These are phyloP conservation scores for Brachionus rubens DNA, from an alignment of 1,140 invertebrate genomes.

Conservation along the genomic window DNA sequence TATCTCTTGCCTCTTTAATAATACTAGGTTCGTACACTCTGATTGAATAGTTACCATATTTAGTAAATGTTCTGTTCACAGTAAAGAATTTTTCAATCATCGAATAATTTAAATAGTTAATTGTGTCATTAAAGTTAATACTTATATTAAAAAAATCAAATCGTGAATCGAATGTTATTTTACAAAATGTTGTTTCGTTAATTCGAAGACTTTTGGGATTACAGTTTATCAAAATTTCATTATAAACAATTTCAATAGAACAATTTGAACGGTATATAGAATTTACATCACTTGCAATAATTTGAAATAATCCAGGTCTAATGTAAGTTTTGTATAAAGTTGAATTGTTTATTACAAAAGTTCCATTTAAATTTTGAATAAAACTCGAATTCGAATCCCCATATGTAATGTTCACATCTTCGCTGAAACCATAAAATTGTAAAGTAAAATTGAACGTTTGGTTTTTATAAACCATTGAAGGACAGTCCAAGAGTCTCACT, in stretches of 20 bases:
- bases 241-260: not conserved
- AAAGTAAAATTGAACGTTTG: not conserved
- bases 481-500: not conserved
- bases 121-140: too few relatives aligned
- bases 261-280: not conserved
- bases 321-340: not conserved
- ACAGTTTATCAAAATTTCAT: not conserved
- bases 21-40: too few relatives aligned
- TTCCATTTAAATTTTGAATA: not conserved
- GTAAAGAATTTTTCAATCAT: too few relatives aligned
- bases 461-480: not conserved
- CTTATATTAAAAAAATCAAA: too few relatives aligned
- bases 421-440: not conserved
- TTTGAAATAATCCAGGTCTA: not conserved
- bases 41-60: too few relatives aligned
- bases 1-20: too few relatives aligned
- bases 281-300: not conserved
- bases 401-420: not conserved
- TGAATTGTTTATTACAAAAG: not conserved
- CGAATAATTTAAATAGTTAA: too few relatives aligned
- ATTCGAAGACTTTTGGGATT: too few relatives aligned
- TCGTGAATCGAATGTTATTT: too few relatives aligned
- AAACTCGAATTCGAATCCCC: not conserved
- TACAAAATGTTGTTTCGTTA: too few relatives aligned
- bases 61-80: too few relatives aligned